Base-by-base conservation (phyloP, 2,113 vertebrate genomes). In the Mormoops blainvillei region DNA sequence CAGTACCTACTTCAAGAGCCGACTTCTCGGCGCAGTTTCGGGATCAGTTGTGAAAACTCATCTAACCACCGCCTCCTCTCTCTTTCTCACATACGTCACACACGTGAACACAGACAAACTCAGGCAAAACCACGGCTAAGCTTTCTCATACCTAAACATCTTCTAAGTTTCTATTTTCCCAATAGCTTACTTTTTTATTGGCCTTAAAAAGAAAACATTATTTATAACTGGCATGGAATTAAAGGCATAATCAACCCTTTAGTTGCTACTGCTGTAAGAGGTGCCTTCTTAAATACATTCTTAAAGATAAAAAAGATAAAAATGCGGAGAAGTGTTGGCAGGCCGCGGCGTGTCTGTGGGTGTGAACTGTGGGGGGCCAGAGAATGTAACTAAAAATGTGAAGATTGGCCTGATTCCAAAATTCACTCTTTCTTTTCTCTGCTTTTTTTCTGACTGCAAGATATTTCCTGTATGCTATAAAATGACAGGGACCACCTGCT, bases 341-440 rank as follows among this genome's bases (percentile, higher is more conserved):
- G 85, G 71, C 31, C 76, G 85, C 24, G 43, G 43, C 68, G 31
- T n/a, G 81, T 6, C 38, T 63, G 31, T 38, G 78, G 74, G 91
- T 89, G 28, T 26, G 12, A 58, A 61, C 65, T 38, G 45, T 26
- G 33, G 16, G 31, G 50, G 43, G 43, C 41, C 63, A 87, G 85
- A 43, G 1, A 68, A 4, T 41, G 67, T 38, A 56, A 2, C 26
- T 74, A 85, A 71, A 96, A 94, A 90, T 87, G 52, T 63, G 24
- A 71, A 74, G 15, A 89, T 80, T 28, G 92, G n/a, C 4, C 89
- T 19, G 5, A 81, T 94, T 96, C 87, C 74, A 86, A 92, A 97
- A 94, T 19, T 77, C 6, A 87, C 80, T 70, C 76, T 89, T 52
- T 45, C 84, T 91, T 96, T 93, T 38, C 73, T 36, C 73, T 94